phyloP scores from a whole-genome alignment of 2,888 invertebrate species.

The Charanyca ferruginea region DNA sequence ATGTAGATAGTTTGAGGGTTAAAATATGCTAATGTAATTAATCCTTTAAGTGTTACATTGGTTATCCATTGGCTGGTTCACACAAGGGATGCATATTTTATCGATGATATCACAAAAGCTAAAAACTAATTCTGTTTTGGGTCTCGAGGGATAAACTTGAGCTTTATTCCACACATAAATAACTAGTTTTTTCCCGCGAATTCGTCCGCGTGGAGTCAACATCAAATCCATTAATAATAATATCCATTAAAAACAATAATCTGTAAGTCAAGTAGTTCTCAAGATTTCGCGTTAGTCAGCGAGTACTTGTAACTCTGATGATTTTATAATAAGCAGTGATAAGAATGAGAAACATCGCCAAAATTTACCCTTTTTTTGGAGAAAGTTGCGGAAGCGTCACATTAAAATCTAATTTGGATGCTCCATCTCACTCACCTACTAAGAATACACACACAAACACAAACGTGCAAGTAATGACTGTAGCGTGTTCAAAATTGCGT shows the following conservation, averaged over 20 bases:
- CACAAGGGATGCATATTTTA: conserved; percentile 49
- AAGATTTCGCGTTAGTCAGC: too few relatives aligned
- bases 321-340: background rate
- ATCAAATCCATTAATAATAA: too few relatives aligned
- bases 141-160: conserved; percentile 5
- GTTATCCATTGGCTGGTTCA: conserved; percentile 26
- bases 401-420: conserved; percentile 27
- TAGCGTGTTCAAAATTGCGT: conserved; percentile 23
- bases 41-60: conserved; percentile 38
- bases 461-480: conserved; percentile 21
- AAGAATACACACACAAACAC: conserved; percentile 4
- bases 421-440: background rate
- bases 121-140: conserved; percentile 41
- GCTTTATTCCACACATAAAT: conserved; percentile 1
- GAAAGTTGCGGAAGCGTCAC: background rate
- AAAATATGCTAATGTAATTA: conserved; percentile 60
- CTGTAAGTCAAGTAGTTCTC: too few relatives aligned
- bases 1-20: conserved; percentile 29
- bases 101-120: conserved; percentile 25
- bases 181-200: background rate
- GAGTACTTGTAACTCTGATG: background rate
- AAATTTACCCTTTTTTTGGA: background rate
- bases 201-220: background rate
- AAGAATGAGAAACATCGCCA: background rate
- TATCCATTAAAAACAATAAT: too few relatives aligned